Percentiles rank a stretch among this genome's conserved stretches.
These are phyloP conservation scores for Cyanoliseus patagonus DNA, from an alignment of 2,113 vertebrate species.

Conservation along the genomic window DNA sequence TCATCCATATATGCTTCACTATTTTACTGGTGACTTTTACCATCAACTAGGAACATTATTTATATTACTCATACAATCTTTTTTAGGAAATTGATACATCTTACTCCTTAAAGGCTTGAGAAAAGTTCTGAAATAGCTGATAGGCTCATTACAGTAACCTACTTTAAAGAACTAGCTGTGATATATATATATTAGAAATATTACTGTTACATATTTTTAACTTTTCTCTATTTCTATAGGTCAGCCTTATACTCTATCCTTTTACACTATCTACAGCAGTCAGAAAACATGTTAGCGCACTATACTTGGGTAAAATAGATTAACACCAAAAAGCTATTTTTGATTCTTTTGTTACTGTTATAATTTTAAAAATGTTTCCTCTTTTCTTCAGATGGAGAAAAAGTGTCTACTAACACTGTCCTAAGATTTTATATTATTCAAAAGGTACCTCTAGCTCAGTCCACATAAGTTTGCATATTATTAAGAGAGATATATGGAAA, in stretches of 20 bases:
- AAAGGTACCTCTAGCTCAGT: neutral
- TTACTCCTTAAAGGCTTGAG: neutral
- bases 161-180: neutral
- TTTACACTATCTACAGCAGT: neutral
- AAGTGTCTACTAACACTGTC: neutral
- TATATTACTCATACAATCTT: neutral
- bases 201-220: neutral
- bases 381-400: neutral
- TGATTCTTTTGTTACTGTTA: neutral
- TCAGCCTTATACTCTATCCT: neutral
- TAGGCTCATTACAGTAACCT: neutral
- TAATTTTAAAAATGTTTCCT: neutral
- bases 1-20: neutral
- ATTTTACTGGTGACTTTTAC: neutral
- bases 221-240: neutral
- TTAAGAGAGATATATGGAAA: neutral
- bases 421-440: neutral
- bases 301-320: neutral
- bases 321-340: neutral
- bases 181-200: neutral
- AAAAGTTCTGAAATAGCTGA: neutral
- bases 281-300: neutral
- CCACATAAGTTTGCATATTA: neutral
- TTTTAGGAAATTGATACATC: neutral
- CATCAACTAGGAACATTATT: neutral